phyloP scores from a whole-genome alignment of 2,113 vertebrate genomes.

The Rhagologus leucostigma region DNA sequence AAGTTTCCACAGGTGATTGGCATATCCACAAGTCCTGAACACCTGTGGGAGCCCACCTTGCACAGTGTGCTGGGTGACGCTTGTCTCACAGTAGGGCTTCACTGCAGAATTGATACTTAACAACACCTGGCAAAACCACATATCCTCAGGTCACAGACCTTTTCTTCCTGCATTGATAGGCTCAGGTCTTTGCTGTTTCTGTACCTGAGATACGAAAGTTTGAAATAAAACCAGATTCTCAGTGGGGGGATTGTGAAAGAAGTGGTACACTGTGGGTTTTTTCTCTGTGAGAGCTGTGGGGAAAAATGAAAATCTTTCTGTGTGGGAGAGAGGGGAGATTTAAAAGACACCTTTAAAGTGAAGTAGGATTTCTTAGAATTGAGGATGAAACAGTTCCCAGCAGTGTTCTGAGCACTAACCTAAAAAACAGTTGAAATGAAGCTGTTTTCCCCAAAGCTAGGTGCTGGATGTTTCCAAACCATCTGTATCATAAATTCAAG shows the following conservation, averaged over 20 bases:
- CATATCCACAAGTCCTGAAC: background rate
- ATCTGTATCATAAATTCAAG: background rate
- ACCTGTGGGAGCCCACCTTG: background rate
- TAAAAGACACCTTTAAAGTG: background rate
- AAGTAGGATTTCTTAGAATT: slow-evolving; percentile 7
- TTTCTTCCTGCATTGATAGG: background rate
- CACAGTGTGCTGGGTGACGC: background rate
- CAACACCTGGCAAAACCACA: background rate
- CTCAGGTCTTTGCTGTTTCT: background rate
- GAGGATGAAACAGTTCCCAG: background rate
- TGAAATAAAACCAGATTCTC: background rate
- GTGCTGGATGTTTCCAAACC: background rate
- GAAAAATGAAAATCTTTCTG: background rate
- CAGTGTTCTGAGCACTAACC: background rate
- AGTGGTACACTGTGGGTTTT: background rate
- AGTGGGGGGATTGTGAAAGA: background rate
- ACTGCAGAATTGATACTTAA: too few species aligned
- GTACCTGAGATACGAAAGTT: background rate
- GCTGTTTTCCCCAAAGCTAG: background rate
- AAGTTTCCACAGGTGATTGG: background rate
- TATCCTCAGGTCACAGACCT: background rate
- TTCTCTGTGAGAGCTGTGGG: background rate
- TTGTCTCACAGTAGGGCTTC: background rate
- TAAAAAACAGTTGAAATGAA: background rate
- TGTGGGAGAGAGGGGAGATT: background rate